Evolutionary conservation across 2,888 invertebrate species (phyloP).

Genomic region (Lasioglossum zephyrum): DNA sequence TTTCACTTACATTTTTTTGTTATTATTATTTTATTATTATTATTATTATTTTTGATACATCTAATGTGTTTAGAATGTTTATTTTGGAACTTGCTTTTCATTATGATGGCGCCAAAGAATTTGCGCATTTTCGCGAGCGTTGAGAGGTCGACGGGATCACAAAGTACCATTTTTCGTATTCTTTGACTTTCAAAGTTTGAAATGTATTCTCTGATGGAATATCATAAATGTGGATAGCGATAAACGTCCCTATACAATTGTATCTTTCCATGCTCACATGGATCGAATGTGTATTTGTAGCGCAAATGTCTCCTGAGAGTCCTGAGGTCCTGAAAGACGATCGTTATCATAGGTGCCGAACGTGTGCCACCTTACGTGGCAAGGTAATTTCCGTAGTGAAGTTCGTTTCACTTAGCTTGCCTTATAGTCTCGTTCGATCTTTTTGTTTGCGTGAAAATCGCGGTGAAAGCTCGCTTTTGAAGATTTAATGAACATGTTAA

Average conservation of each 20-base stretch:
- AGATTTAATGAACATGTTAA: slow-evolving; percentile 26
- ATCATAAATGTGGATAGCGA: neutral
- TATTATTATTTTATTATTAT: too few species aligned
- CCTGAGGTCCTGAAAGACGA: slow-evolving; percentile 1
- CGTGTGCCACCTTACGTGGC: slow-evolving; percentile 6
- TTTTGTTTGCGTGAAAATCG: neutral
- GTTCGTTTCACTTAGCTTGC: slow-evolving; percentile 7
- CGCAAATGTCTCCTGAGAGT: slow-evolving; percentile 21
- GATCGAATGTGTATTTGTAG: slow-evolving; percentile 21
- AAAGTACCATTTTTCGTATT: neutral
- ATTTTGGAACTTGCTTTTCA: too few species aligned
- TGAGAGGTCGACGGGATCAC: too few species aligned
- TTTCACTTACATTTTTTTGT: too few species aligned
- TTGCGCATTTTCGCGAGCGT: too few species aligned
- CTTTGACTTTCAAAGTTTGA: neutral
- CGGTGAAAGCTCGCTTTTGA: neutral
- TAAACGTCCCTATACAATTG: slow-evolving; percentile 21
- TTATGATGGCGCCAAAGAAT: too few species aligned
- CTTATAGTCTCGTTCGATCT: neutral
- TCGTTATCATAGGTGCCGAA: slow-evolving; percentile 34
- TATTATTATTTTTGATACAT: too few species aligned
- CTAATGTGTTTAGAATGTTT: too few species aligned
- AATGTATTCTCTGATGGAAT: neutral
- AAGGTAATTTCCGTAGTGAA: slow-evolving; percentile 49
- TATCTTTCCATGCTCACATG: neutral